Evolutionary conservation across 2,888 invertebrate genomes (phyloP), one percentile per base, ranked within the genome.

Genomic region (Drosophila phalerata): DNA sequence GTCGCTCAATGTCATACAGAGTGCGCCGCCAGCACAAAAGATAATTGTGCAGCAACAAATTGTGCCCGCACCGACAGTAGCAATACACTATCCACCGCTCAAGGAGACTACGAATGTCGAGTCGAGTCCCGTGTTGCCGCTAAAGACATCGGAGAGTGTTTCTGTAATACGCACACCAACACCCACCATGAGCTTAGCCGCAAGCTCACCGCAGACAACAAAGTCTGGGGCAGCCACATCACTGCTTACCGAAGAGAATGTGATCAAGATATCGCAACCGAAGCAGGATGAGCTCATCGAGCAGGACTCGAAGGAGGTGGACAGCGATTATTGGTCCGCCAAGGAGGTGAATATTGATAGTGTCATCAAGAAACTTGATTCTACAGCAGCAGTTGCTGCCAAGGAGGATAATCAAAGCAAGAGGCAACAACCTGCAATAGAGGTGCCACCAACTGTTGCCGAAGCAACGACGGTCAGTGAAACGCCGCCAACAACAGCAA

Each of bases 321-420:
- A 96, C 88, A 95, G 94, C 83, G 96, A 96, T 90, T 95, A 95
- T 79, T 96, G 96, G 96, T 95, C 95, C 37, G 95, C 95, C 6
- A 96, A 96, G 91, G 96, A 96, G 87, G 94, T 96, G 1, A 96
- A 96, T 86, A 96, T 96, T 74, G 96, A 96, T 79, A 96, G 96
- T 19, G 96, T 97, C 2, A 96, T 97, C 71, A 96, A 96, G 91
- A 96, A 96, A 85, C 95, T 96, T 0, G 96, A 96, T 81, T 95
- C 83, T 8, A 32, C 55, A 25, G 52, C 66, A 49, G 55, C 66
- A 45, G 47, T 69, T 10, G 49, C 65, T 5, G 67, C 51, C 13
- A 79, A 75, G 30, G 79, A 79, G 47, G 76, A 76, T 13, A 77
- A 9, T 19, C 73, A 72, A 15, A 49, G 1, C 30, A 75, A 66